Percentiles rank a stretch among this genome's conserved stretches.
phyloP scores from a whole-genome alignment of 2,888 invertebrate genomes.

The Girardia tigrina region DNA sequence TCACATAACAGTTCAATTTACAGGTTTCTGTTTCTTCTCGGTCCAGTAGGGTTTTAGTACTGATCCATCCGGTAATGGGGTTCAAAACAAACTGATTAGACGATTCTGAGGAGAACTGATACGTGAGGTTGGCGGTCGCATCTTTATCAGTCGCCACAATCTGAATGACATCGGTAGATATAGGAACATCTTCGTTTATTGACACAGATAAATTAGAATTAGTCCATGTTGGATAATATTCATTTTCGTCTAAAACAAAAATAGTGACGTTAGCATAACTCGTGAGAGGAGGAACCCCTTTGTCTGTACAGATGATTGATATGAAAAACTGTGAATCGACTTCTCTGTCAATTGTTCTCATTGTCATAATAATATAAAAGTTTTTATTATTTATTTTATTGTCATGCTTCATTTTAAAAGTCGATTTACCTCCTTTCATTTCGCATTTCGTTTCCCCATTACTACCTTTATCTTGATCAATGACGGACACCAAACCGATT shows the following conservation, averaged over 20 bases:
- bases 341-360: background rate
- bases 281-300: background rate
- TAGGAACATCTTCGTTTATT: background rate
- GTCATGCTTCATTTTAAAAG: background rate
- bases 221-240: background rate
- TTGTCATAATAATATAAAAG: background rate
- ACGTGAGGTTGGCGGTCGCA: constrained; percentile 17
- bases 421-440: background rate
- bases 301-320: background rate
- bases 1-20: background rate
- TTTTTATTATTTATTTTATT: constrained; percentile 4
- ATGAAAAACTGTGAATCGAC: background rate
- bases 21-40: background rate
- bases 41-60: background rate
- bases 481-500: background rate
- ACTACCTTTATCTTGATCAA: background rate
- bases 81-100: background rate
- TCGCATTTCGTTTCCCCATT: background rate
- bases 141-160: background rate
- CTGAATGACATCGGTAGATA: background rate
- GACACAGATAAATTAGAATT: background rate
- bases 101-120: background rate
- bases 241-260: background rate
- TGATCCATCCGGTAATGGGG: background rate
- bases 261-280: background rate